These are phyloP conservation scores for Indicator maculatus DNA, from an alignment of 2,113 vertebrate genomes.

Conservation along the genomic window DNA sequence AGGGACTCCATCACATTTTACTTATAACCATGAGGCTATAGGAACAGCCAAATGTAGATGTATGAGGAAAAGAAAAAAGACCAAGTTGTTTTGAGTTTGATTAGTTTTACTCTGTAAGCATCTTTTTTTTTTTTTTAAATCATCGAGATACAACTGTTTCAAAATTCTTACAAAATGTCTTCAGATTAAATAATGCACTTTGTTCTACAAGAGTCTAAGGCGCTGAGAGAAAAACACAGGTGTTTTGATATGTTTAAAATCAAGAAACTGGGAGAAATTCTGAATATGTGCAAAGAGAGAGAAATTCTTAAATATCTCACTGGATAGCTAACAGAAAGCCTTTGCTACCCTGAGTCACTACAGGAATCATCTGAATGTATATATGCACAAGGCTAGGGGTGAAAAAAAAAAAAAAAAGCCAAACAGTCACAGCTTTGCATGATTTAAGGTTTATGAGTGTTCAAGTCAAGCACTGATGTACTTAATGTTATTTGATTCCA, in stretches of 20 bases:
- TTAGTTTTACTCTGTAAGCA: not conserved
- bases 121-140: no score
- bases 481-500: not conserved
- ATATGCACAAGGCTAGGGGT: not conserved
- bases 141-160: not conserved
- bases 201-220: not conserved
- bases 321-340: not conserved
- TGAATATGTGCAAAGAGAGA: not conserved
- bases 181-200: not conserved
- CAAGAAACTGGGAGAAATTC: not conserved
- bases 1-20: not conserved
- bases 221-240: rapidly evolving
- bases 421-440: not conserved
- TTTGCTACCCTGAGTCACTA: not conserved
- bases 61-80: not conserved
- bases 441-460: not conserved
- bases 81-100: not conserved
- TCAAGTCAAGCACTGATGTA: not conserved
- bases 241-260: not conserved
- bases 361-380: not conserved
- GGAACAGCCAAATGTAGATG: not conserved
- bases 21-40: not conserved
- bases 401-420: not conserved
- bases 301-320: not conserved
- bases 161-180: not conserved